Evolutionary conservation across 2,888 invertebrate species (phyloP).

Genomic region (Ceraclea dissimilis): DNA sequence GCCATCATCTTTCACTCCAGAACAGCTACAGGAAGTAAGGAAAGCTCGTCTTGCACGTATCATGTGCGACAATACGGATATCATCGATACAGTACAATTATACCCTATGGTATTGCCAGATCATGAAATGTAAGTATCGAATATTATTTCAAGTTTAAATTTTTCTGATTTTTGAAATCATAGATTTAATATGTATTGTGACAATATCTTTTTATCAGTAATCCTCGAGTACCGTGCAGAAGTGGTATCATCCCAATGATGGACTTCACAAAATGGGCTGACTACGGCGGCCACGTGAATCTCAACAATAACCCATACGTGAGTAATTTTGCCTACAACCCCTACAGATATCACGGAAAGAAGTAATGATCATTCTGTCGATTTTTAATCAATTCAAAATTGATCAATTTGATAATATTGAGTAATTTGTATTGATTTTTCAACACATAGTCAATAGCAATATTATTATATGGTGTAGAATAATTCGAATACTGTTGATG

Average conservation of each 20-base stretch:
- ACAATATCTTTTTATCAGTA: conserved; percentile 45
- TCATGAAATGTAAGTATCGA: conserved; percentile 76
- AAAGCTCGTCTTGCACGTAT: conserved; percentile 74
- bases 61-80: conserved; percentile 88
- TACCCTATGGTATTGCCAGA: conserved; percentile 90
- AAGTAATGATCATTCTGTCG: conserved; percentile 2
- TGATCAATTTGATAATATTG: no score
- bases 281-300: conserved; percentile 47
- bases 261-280: conserved; percentile 87
- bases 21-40: conserved; percentile 75
- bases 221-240: conserved; percentile 87
- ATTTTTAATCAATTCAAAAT: no score
- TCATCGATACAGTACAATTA: conserved; percentile 83
- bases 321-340: conserved; percentile 54
- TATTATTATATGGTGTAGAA: no score
- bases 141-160: not conserved
- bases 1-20: conserved; percentile 83
- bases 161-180: no score
- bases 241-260: conserved; percentile 81
- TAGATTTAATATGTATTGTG: no score
- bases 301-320: conserved; percentile 52
- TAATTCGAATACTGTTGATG: no score
- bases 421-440: not conserved
- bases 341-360: conserved; percentile 41
- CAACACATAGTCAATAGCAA: not conserved